Base-by-base conservation (phyloP, 1,140 invertebrate species). In the Mamestra configurata region DNA sequence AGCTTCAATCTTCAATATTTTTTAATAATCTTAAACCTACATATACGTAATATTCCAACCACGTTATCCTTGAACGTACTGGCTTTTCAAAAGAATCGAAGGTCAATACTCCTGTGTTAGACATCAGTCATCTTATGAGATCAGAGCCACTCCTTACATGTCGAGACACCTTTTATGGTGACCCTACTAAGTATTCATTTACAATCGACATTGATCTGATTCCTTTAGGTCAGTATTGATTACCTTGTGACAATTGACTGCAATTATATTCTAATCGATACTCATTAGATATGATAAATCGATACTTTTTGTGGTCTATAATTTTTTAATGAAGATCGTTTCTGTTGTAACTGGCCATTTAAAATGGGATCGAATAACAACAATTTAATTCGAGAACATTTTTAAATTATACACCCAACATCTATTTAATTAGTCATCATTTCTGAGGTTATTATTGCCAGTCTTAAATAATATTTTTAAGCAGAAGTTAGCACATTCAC, bases 111-210 rank as follows among this genome's bases (percentile, higher is more conserved):
- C 59, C n/a, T 57, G 35, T 55, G 18, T 71, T 40, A 76, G 55
- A 55, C 18, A 82, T 72, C 73, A 64, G 20, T 68, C 72, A 77
- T 57, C 73, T 76, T 40, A 77, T 82, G 82, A 84, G 80, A 84
- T 83, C 78, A 85, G n/a, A 49, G 82, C 57, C 84, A 64, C 78
- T 80, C 82, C 82, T 84, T 76, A 46, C 43, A 68, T 35, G 24
- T 27, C 37, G 4, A 15, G 18, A 18, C 11, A 13, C 57, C 57
- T 64, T 76, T 31, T 76, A 76, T 61, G 57, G 40, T 13, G 37
- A n/a, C 31, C 35, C 55, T 59, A 46, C 35, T 40, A 15, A 24
- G 37, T 40, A 73, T 59, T 70, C 46, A 51, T 70, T 51, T 4
- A 18, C 13, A 70, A 51, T 7, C n/a, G 73, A 59, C 73, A 77